A percentile compares a stretch with the other conserved stretches of the same genome.
phyloP scores from a whole-genome alignment of 2,888 invertebrate genomes.

The Eristalis tenax region DNA sequence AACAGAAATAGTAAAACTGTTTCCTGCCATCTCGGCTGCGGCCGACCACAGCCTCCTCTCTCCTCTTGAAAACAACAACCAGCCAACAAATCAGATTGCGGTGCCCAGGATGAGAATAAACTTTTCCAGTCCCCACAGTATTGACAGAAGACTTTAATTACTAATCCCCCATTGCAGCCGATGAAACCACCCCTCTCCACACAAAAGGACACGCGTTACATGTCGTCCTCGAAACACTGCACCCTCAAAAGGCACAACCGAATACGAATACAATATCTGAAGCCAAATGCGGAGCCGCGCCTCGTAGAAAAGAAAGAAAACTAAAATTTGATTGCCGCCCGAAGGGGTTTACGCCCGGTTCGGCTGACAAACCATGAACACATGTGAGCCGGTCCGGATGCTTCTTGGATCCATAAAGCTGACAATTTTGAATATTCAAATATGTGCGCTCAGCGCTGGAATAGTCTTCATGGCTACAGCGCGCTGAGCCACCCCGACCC shows the following conservation, averaged over 20 bases:
- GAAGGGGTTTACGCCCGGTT: not conserved
- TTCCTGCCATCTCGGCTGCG: no score
- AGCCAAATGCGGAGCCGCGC: not conserved
- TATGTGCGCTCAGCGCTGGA: not conserved
- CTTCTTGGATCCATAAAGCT: not conserved
- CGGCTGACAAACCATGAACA: not conserved
- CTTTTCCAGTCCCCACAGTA: not conserved
- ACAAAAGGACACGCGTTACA: not conserved
- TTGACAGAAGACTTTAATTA: not conserved
- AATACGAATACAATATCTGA: not conserved
- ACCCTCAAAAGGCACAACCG: not conserved
- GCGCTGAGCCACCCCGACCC: not conserved
- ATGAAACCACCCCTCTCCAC: not conserved
- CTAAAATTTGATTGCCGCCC: not conserved
- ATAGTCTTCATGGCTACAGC: not conserved
- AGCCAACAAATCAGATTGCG: no score
- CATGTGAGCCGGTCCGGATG: not conserved
- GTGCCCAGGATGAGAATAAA: no score
- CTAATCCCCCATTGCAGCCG: not conserved
- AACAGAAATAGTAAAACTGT: no score
- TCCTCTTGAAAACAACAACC: no score
- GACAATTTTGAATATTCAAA: constrained; percentile 34
- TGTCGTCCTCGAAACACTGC: not conserved
- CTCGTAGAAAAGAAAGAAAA: not conserved
- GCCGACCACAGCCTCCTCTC: no score